A percentile compares a stretch with the other conserved stretches of the same genome.
Conservation (phyloP, 2,888 invertebrate species). For the Dasysyrphus albostriatus region DNA sequence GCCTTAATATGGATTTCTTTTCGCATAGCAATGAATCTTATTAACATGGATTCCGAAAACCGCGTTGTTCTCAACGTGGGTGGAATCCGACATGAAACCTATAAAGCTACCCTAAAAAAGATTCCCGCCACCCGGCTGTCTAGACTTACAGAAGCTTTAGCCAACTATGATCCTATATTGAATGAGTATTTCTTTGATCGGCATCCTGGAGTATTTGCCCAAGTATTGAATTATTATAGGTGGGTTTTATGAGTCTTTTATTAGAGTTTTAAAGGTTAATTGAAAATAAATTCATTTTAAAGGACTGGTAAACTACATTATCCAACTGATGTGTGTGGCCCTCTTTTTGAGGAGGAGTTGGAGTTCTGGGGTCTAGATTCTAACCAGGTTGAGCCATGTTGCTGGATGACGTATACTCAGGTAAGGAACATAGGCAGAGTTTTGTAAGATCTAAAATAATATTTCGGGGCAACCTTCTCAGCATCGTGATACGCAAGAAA, state of each 20-base stretch:
- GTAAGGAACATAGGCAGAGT: slow-evolving; percentile 83
- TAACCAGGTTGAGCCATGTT: slow-evolving; percentile 99
- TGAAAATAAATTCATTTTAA: not conserved
- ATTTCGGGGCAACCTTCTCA: slow-evolving; percentile 79
- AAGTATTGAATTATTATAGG: slow-evolving; percentile 98
- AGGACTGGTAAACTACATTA: slow-evolving; percentile 99
- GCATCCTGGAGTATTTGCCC: slow-evolving; percentile 98
- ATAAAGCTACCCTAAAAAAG: slow-evolving; percentile 98
- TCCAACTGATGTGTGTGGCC: slow-evolving; percentile 99
- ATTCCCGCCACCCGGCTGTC: slow-evolving; percentile 98
- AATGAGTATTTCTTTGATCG: slow-evolving; percentile 99
- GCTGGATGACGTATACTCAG: slow-evolving; percentile 99
- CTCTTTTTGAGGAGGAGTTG: slow-evolving; percentile 98
- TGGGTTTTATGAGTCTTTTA: slow-evolving; percentile 79
- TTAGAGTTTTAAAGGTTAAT: not conserved
- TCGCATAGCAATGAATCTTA: slow-evolving; percentile 91
- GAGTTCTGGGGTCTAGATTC: slow-evolving; percentile 99
- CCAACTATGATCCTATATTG: slow-evolving; percentile 99
- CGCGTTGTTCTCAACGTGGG: slow-evolving; percentile 99
- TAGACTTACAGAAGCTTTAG: slow-evolving; percentile 96
- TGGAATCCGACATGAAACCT: slow-evolving; percentile 98
- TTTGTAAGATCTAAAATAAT: not conserved
- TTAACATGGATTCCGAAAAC: slow-evolving; percentile 98
- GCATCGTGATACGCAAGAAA: slow-evolving; percentile 99
- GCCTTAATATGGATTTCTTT: slow-evolving; percentile 26